These are phyloP conservation scores for Branchinecta lindahli DNA, from an alignment of 1,140 invertebrate genomes.

Conservation along the genomic window DNA sequence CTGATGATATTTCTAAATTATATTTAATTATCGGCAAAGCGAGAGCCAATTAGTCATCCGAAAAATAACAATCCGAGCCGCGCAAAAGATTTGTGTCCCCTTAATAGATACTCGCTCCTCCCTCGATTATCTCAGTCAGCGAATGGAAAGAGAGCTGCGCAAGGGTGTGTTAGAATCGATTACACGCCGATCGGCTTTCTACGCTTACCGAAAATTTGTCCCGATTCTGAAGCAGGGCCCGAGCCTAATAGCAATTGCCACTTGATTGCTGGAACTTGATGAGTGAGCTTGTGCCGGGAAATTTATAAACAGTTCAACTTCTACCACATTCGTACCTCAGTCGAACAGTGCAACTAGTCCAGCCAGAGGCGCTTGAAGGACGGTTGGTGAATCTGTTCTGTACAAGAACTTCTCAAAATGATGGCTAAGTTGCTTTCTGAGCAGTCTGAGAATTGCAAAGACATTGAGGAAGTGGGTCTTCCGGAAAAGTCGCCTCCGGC, in stretches of 20 bases:
- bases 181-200: background rate
- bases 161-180: background rate
- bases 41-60: background rate
- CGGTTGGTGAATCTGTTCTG: too few species aligned
- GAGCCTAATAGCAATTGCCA: background rate
- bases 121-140: background rate
- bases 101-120: background rate
- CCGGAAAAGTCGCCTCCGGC: background rate
- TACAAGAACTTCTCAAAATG: background rate
- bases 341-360: too few species aligned
- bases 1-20: constrained; percentile 10
- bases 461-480: background rate
- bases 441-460: background rate
- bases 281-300: background rate
- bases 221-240: background rate
- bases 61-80: constrained; percentile 10
- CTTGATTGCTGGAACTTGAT: background rate
- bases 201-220: background rate
- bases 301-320: too few species aligned
- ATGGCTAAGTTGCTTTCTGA: background rate
- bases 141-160: background rate
- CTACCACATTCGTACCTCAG: too few species aligned
- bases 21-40: constrained; percentile 9
- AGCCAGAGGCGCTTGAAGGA: too few species aligned
- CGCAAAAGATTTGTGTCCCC: background rate